Conservation (phyloP, 2,888 invertebrate genomes). For the Lycia hirtaria region DNA sequence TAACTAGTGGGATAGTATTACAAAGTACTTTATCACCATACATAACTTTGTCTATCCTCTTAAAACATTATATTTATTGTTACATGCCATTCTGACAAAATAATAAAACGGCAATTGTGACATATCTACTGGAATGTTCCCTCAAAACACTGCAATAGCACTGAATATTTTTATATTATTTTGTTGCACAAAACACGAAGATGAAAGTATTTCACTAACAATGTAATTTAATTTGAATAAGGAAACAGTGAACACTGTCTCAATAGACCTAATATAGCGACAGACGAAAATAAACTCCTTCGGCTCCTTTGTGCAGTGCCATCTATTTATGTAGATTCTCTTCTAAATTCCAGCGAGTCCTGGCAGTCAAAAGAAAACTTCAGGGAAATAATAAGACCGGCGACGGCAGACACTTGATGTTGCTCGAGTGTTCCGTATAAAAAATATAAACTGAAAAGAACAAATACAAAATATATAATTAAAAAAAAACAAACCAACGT, state of each 20-base stretch:
- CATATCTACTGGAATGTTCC: no score
- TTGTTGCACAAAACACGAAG: not conserved
- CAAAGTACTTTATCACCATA: no score
- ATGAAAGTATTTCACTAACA: constrained; percentile 1
- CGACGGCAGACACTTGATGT: not conserved
- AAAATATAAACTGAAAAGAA: no score
- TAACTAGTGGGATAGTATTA: no score
- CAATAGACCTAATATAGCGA: constrained; percentile 9
- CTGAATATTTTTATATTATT: not conserved
- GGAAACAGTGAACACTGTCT: constrained; percentile 9
- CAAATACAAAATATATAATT: no score
- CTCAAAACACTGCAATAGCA: not conserved
- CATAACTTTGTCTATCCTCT: no score
- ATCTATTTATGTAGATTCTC: constrained; percentile 16
- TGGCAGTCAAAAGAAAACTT: constrained; percentile 18
- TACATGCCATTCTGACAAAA: no score
- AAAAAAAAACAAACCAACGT: no score
- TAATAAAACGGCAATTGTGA: no score
- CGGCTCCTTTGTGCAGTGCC: constrained; percentile 10
- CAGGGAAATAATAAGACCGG: constrained; percentile 13
- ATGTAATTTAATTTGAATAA: constrained; percentile 18
- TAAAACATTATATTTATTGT: no score
- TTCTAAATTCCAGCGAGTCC: constrained; percentile 13
- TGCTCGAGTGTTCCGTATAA: not conserved
- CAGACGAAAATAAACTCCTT: constrained; percentile 5